A percentile compares a stretch with the other conserved stretches of the same genome.
Evolutionary conservation across 1,140 invertebrate species (phyloP).

Genomic region (Ips typographus): DNA sequence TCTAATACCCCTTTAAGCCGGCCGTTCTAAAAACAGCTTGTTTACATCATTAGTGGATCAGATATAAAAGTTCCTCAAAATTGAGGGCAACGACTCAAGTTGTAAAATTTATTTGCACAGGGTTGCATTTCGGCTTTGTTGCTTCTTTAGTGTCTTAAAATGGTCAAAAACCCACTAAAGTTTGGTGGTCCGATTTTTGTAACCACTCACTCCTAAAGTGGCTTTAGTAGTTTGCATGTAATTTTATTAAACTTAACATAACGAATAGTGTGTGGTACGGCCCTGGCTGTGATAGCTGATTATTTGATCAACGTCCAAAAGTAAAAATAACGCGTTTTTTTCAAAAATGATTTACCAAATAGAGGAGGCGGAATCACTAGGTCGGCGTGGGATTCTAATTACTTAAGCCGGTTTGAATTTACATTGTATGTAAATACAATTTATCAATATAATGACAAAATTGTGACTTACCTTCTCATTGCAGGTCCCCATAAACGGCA

Average conservation of each 20-base stretch:
- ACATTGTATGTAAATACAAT: constrained; percentile 1
- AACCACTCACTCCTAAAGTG: background rate
- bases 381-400: background rate
- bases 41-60: constrained; percentile 11
- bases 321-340: constrained; percentile 2
- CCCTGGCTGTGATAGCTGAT: background rate
- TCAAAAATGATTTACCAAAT: no score
- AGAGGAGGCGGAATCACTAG: background rate
- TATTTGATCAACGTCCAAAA: constrained; percentile 15
- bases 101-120: constrained; percentile 6
- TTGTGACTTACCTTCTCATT: constrained; percentile 37
- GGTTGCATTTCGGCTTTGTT: background rate
- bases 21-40: background rate
- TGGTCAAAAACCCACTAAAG: background rate
- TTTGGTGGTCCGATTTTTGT: background rate
- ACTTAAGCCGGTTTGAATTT: constrained; percentile 1
- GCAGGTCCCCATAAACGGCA: constrained; percentile 37
- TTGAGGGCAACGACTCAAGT: constrained; percentile 20
- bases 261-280: background rate
- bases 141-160: background rate
- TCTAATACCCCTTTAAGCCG: no score
- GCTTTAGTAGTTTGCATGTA: background rate
- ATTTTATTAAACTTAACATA: no score
- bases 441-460: background rate
- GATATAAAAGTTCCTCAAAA: constrained; percentile 12